Conservation (phyloP, 2,113 vertebrate species). For the Microtus oregoni region DNA sequence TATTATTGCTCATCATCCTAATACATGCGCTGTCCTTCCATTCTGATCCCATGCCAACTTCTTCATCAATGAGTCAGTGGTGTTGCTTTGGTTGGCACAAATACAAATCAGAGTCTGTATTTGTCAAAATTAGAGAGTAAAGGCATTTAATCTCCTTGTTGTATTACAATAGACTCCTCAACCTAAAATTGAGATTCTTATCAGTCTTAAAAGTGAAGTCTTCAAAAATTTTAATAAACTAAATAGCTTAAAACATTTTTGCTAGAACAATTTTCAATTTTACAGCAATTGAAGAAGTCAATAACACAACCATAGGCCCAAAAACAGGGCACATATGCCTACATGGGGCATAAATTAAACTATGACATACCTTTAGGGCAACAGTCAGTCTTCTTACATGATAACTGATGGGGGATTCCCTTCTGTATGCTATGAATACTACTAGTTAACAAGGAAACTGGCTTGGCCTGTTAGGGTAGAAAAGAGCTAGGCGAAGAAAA, state of each 20-base stretch:
- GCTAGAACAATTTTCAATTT: not conserved
- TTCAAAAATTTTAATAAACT: not conserved
- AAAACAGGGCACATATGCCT: not conserved
- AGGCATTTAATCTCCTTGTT: not conserved
- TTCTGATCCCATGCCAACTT: not conserved
- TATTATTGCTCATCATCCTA: not conserved
- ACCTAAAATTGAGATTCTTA: not conserved
- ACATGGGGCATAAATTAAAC: no score
- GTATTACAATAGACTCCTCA: not conserved
- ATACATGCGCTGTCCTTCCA: not conserved
- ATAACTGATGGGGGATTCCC: no score
- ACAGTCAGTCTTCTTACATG: not conserved
- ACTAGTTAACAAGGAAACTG: no score
- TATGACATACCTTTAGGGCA: rapidly evolving
- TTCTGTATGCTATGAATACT: no score
- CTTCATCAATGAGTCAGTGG: not conserved
- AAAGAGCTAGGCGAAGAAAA: no score
- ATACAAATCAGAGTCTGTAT: not conserved
- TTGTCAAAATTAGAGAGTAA: not conserved
- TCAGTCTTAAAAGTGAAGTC: not conserved
- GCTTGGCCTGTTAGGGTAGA: no score
- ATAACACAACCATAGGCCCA: rapidly evolving
- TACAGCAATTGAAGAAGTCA: not conserved
- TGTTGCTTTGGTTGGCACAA: not conserved
- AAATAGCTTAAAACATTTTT: not conserved